Percentiles rank a stretch among this genome's conserved stretches.
phyloP scores from a whole-genome alignment of 2,888 invertebrate species.

The Ophion ellenae region DNA sequence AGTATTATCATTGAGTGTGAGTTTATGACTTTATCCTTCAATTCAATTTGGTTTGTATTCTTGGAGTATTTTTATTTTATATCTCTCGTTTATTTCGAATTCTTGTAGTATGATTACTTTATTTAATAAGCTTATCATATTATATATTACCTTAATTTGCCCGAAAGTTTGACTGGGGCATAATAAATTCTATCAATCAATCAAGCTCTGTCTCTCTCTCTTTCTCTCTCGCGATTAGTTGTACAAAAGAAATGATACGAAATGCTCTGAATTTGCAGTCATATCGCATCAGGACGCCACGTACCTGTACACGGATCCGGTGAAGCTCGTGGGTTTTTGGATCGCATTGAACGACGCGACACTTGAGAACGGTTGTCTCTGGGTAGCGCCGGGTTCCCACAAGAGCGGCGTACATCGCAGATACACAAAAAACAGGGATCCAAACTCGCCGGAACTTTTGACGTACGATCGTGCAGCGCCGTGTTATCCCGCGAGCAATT shows the following conservation, averaged over 20 bases:
- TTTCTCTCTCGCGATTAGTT: not conserved
- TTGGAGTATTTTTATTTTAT: too few relatives aligned
- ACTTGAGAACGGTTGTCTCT: slow-evolving; percentile 96
- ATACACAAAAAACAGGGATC: slow-evolving; percentile 89
- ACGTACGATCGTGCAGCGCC: slow-evolving; percentile 89
- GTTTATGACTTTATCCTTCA: too few relatives aligned
- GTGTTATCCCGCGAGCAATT: slow-evolving; percentile 89
- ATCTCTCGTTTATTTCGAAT: too few relatives aligned
- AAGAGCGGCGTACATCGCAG: slow-evolving; percentile 91
- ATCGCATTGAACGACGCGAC: slow-evolving; percentile 97
- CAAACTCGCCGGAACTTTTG: slow-evolving; percentile 86
- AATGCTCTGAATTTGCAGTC: slow-evolving; percentile 85
- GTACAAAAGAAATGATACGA: not conserved
- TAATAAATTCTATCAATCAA: too few relatives aligned
- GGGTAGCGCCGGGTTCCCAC: slow-evolving; percentile 96
- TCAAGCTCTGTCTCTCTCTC: too few relatives aligned
- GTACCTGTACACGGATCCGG: slow-evolving; percentile 94
- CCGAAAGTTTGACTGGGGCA: too few relatives aligned
- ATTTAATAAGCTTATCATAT: too few relatives aligned
- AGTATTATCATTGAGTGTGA: too few relatives aligned
- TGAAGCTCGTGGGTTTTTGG: slow-evolving; percentile 95
- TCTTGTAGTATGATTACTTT: too few relatives aligned
- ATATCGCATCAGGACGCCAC: slow-evolving; percentile 94
- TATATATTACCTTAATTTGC: too few relatives aligned
- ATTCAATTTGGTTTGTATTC: too few relatives aligned